Evolutionary conservation across 2,888 invertebrate species (phyloP), one percentile per base, ranked within the genome.

Genomic region (Sarcophaga caerulescens): DNA sequence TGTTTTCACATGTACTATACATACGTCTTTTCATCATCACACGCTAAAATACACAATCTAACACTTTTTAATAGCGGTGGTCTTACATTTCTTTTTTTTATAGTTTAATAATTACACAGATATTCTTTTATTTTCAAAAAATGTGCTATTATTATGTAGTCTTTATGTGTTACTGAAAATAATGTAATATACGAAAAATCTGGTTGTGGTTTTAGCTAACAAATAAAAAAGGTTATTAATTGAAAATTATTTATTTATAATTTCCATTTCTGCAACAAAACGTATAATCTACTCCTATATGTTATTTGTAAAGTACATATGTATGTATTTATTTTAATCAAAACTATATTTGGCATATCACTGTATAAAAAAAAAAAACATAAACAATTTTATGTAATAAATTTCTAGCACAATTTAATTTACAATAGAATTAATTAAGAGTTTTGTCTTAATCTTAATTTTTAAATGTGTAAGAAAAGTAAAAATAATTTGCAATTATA

Each of bases 151-250:
- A 65, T 47, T 77, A 60, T 60, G 70, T 77, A 77, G 69, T 74
- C 57, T 78, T 69, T 63, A 57, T 23, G 12, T 70, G 47, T 80
- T 59, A 19, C n/a, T 52, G 25, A 65, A 65, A 65, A 65, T 65
- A n/a, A 44, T 66, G 63, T 45, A 19, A n/a, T 66, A 44, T 66
- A 76, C 44, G 57, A 69, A 62, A 14, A 80, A 76, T 81, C 83
- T 71, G 86, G 86, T 84, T 84, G 81, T 78, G 86, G 86, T 80
- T 71, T 71, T 47, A 75, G 68, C 70, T 81, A 81, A 84, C 74
- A 75, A 68, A 14, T 63, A 6, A 47, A 6, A 47, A 74, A 71
- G 17, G 11, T 44, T 66, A 63, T 63, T 59, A 62, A 62, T 44
- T 19, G 1, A 68, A 52, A 52, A 52, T 19, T 35, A 21, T 4